Evolutionary conservation across 2,888 invertebrate species (phyloP), one percentile per base, ranked within the genome.

Genomic region (Dione vanillae): DNA sequence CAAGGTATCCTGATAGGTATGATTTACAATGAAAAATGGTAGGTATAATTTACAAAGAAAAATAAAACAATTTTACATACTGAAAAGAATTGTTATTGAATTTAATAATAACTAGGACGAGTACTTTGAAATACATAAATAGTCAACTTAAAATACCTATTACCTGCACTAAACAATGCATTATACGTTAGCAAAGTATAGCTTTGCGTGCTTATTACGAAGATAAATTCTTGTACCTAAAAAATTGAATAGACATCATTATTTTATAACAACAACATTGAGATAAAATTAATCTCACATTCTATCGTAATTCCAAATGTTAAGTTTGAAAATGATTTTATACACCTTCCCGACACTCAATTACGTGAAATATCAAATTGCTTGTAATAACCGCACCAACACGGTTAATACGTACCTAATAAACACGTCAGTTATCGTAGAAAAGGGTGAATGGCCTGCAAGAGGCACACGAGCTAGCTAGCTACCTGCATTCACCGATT

Each of bases 371-470:
- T 64, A 71, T 58, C 54, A 61, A 65, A 65, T 65, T 51, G 54
- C 71, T 43, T 45, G 66, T 71, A 71, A 67, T 67, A 71, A 69
- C 69, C 62, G 64, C 71, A 62, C 58, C 41, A 73, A 67, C 65
- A 71, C 71, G 71, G 68, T 67, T 65, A 68, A 49, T 67, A 71
- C 67, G 65, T 67, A 70, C 66, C 71, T 67, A 71, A 65, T 75
- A 75, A 75, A 74, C 76, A 71, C 72, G 73, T 72, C 74, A 78
- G 76, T 76, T 77, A 78, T 78, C 80, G 77, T 75, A 75, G 78
- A 74, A 78, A 79, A 84, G 85, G 86, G 87, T 87, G 87, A 87
- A 86, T 79, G 88, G 82, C 86, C 87, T 69, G 54, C 82, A 70
- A 70, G 78, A 76, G 75, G 70, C 78, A 70, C 73, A 70, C 73